These are phyloP conservation scores for Thumatha senex DNA, from an alignment of 2,888 invertebrate genomes.

Conservation along the genomic window DNA sequence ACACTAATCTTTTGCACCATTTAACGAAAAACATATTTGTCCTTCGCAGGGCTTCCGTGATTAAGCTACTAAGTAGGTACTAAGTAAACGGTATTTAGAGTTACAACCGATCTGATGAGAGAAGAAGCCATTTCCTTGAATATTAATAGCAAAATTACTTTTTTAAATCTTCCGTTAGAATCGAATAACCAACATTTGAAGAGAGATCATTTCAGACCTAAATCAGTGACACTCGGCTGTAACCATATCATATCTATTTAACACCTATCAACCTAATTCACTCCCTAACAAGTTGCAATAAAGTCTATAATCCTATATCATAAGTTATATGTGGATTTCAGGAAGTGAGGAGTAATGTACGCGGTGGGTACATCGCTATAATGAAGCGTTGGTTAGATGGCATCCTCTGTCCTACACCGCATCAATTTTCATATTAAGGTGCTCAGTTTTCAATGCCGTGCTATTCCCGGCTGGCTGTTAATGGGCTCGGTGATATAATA, in stretches of 20 bases:
- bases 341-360: constrained; percentile 10
- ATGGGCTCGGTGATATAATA: constrained; percentile 11
- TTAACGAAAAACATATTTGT: too few species aligned
- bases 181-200: too few species aligned
- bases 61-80: too few species aligned
- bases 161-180: too few species aligned
- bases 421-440: constrained; percentile 50
- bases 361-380: constrained; percentile 37
- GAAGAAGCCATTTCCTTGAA: too few species aligned
- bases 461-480: constrained; percentile 19
- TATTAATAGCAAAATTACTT: too few species aligned
- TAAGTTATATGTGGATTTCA: constrained; percentile 1
- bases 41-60: too few species aligned
- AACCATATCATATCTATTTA: too few species aligned
- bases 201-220: neutral
- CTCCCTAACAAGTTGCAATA: neutral
- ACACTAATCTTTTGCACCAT: too few species aligned
- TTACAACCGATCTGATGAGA: too few species aligned
- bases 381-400: constrained; percentile 36
- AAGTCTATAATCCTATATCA: neutral
- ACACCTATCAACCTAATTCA: too few species aligned
- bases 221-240: neutral
- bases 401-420: constrained; percentile 47
- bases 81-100: too few species aligned
- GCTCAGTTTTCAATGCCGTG: constrained; percentile 43